A percentile compares a stretch with the other conserved stretches of the same genome.
phyloP scores from a whole-genome alignment of 2,888 invertebrate species.

The Drosophila setosimentum region DNA sequence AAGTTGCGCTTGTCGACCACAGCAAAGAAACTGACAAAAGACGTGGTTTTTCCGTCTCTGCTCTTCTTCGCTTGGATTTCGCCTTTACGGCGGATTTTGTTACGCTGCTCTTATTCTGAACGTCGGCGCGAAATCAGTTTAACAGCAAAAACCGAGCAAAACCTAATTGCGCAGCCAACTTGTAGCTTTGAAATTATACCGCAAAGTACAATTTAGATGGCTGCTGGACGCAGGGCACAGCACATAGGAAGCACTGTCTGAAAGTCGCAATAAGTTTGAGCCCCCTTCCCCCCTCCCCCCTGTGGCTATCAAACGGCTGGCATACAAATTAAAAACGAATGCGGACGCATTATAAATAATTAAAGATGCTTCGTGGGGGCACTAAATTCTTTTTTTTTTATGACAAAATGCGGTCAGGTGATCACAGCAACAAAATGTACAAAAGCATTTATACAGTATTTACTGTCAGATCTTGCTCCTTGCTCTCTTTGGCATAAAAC shows the following conservation, averaged over 20 bases:
- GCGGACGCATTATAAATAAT: conserved; percentile 62
- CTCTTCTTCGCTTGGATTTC: conserved; percentile 1
- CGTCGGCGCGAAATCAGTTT: conserved; percentile 63
- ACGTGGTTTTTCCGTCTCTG: conserved; percentile 30
- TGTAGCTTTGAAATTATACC: conserved; percentile 68
- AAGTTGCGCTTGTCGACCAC: conserved; percentile 72
- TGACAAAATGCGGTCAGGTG: conserved; percentile 27
- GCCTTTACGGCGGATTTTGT: conserved; percentile 46
- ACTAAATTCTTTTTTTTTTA: conserved; percentile 59
- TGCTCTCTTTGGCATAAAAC: neutral
- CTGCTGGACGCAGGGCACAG: conserved; percentile 7
- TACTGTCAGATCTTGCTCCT: conserved; percentile 41
- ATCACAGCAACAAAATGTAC: conserved; percentile 45
- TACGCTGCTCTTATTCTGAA: conserved; percentile 22
- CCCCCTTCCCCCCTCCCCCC: too few relatives aligned
- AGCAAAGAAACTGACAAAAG: conserved; percentile 72
- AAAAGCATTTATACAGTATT: conserved; percentile 55
- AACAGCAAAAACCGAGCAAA: conserved; percentile 61
- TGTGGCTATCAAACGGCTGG: conserved; percentile 14
- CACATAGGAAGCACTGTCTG: neutral
- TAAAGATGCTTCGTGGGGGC: conserved; percentile 60
- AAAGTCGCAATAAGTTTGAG: conserved; percentile 24
- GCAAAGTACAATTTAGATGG: conserved; percentile 75
- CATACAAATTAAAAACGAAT: conserved; percentile 60
- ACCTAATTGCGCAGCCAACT: conserved; percentile 71